Conservation (phyloP, 2,888 invertebrate genomes). For the Synergus itoensis region DNA sequence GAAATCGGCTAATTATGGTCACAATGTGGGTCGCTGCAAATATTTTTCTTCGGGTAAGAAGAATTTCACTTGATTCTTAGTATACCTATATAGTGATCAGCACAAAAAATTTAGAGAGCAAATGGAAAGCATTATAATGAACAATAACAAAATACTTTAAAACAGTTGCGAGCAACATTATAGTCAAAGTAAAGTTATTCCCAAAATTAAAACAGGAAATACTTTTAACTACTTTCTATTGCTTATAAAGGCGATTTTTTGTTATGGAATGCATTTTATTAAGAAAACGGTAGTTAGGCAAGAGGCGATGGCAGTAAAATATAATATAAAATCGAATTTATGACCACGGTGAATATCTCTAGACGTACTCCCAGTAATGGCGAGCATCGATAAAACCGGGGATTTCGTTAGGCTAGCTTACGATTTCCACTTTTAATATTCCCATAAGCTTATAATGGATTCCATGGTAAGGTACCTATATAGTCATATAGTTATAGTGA, state of each 20-base stretch:
- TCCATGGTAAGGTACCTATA: constrained; percentile 12
- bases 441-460: constrained; percentile 40
- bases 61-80: background rate
- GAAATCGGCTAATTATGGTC: background rate
- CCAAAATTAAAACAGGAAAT: background rate
- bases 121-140: too few species aligned
- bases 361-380: constrained; percentile 29
- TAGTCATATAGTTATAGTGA: constrained; percentile 28
- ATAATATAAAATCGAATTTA: constrained; percentile 38
- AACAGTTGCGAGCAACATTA: too few species aligned
- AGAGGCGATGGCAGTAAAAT: constrained; percentile 27
- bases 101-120: too few species aligned
- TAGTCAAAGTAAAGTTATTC: background rate
- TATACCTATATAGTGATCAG: too few species aligned
- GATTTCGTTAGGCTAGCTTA: constrained; percentile 40
- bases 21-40: background rate
- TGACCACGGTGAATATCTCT: constrained; percentile 32
- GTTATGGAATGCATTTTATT: constrained; percentile 37
- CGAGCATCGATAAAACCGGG: constrained; percentile 40
- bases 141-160: too few species aligned
- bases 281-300: constrained; percentile 30
- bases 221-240: background rate
- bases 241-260: constrained; percentile 18
- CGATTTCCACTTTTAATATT: constrained; percentile 42
- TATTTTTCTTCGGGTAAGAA: background rate